Base-by-base conservation (phyloP, 2,797 vertebrate species). In the Ctenopoma multispine region DNA sequence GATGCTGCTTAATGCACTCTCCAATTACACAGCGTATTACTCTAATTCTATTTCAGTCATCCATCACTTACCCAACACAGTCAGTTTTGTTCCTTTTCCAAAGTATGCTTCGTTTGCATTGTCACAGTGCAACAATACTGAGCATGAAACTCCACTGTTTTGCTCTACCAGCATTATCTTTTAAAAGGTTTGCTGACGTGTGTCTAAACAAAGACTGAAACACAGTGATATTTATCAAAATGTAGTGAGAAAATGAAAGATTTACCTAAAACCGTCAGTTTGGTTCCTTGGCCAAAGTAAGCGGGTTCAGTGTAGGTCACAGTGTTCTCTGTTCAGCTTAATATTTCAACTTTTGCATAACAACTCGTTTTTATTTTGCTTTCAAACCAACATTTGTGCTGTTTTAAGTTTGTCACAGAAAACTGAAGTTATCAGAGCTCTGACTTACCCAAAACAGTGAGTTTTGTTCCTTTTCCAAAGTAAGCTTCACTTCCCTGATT, bases 381-480 rank as follows among this genome's bases (percentile, higher is more conserved):
- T 18, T 49, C 4, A 46, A 0, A 3, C 7, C 21, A 36, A 46
- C 31, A 17, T 29, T 55, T 49, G 0, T 3, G 17, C 2, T 4
- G 0, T 48, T 36, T 38, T n/a, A 2, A 8, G 15, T 54, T 7
- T n/a, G 31, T 63, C 15, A 0, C 5, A 17, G 11, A 29, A 7
- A 64, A 21, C 0, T 59, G 13, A 29, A 51, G 50, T 11, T 12
- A 14, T 14, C 11, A 75, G n/a, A 60, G 31, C 29, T 58, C 5
- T 2, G 9, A 87, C 88, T 90, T 85, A 92, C 89, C 91, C 15
- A 87, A 51, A 77, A 91, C 84, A 2, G 82, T 90, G 43, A 92
- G 71, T 85, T 90, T 90, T 1, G 92, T 93, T 70, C 90, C 92
- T n/a, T 75, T 60, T 68, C 90, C 90, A 82, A 90, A 92, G 78